These are phyloP conservation scores for Ascaphus truei DNA, from an alignment of 2,113 vertebrate species.

Conservation along the genomic window DNA sequence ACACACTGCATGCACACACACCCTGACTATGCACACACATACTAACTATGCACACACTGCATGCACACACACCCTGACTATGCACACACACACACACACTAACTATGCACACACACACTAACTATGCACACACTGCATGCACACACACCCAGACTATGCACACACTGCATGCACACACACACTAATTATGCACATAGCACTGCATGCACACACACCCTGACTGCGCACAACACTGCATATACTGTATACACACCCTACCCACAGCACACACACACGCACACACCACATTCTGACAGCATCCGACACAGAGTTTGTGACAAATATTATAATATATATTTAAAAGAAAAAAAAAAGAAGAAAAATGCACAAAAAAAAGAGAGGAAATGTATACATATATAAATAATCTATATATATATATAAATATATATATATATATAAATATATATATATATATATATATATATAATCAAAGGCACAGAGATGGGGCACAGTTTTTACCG, in stretches of 20 bases:
- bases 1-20: background rate
- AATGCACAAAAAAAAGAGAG: no score
- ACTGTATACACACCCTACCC: no score
- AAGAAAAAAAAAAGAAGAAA: no score
- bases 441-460: background rate
- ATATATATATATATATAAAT: background rate
- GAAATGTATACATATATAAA: no score
- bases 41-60: background rate
- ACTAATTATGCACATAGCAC: background rate
- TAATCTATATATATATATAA: background rate
- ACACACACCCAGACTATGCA: no score
- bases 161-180: background rate
- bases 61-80: background rate
- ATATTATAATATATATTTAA: no score
- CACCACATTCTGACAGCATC: no score
- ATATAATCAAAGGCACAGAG: background rate
- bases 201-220: background rate
- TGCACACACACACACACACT: background rate
- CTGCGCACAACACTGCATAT: conserved; percentile 10
- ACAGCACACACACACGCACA: no score
- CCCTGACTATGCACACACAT: background rate
- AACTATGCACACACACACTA: background rate
- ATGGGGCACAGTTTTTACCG: no score
- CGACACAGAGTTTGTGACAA: no score
- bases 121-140: background rate